phyloP scores from a whole-genome alignment of 2,113 vertebrate species.

The Mastomys natalensis region DNA sequence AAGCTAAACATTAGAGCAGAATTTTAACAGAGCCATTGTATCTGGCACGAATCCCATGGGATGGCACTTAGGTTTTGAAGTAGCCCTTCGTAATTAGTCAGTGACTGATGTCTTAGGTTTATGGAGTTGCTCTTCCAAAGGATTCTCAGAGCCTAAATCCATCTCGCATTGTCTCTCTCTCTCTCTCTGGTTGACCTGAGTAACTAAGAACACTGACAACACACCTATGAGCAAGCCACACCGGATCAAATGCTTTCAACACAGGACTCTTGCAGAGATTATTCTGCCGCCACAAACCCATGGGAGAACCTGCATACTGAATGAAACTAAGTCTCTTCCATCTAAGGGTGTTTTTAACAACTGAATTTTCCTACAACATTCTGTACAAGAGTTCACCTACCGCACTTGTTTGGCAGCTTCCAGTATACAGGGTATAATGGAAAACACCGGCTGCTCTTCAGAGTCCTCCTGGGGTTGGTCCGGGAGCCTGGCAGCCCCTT shows the following conservation, averaged over 20 bases:
- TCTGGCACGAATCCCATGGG: too few relatives aligned
- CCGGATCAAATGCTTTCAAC: neutral
- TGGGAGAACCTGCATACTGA: neutral
- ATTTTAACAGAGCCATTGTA: neutral
- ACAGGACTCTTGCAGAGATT: neutral
- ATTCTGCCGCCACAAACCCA: neutral
- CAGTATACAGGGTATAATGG: conserved; percentile 90
- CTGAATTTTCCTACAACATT: neutral
- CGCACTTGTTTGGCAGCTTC: conserved; percentile 96
- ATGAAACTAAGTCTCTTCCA: neutral
- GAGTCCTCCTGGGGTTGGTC: conserved; percentile 80
- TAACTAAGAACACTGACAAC: neutral
- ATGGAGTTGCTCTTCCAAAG: neutral
- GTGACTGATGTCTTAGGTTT: neutral
- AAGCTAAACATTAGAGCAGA: neutral
- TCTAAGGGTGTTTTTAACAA: neutral
- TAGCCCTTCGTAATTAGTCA: neutral
- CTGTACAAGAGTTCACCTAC: conserved; percentile 82
- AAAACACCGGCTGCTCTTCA: conserved; percentile 86
- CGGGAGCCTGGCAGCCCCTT: conserved; percentile 63
- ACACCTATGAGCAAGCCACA: neutral
- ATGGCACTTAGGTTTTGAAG: neutral
- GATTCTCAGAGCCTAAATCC: neutral
- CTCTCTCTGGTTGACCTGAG: neutral
- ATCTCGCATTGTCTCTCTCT: neutral